Evolutionary conservation across 1,140 invertebrate genomes (phyloP).

Genomic region (Drosophila arawakana): DNA sequence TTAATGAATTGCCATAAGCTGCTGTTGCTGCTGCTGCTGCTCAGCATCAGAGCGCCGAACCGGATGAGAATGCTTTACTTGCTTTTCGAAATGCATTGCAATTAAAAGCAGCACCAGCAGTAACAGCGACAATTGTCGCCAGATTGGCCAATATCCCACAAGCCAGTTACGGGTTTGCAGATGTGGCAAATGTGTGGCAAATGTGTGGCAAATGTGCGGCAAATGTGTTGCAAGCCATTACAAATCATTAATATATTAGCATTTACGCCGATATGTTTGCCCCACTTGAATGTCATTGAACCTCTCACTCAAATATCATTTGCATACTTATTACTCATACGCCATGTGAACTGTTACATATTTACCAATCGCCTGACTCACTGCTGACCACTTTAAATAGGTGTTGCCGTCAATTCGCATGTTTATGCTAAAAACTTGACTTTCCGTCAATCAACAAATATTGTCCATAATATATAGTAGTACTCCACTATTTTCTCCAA

Average conservation of each 20-base stretch:
- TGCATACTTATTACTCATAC: conserved; percentile 48
- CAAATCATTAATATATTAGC: conserved; percentile 75
- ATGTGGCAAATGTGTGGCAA: conserved; percentile 21
- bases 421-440: conserved; percentile 62
- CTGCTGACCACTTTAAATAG: conserved; percentile 13
- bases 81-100: conserved; percentile 58
- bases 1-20: conserved; percentile 71
- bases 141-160: conserved; percentile 56
- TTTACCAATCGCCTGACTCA: conserved; percentile 34
- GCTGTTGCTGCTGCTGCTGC: conserved; percentile 21
- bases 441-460: conserved; percentile 16
- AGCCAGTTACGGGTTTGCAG: conserved; percentile 36
- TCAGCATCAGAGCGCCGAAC: conserved; percentile 66
- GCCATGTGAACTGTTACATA: conserved; percentile 46
- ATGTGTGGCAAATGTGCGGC: conserved; percentile 9
- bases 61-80: conserved; percentile 75
- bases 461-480: conserved; percentile 3
- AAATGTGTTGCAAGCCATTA: conserved; percentile 66
- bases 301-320: conserved; percentile 3
- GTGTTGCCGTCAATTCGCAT: conserved; percentile 58
- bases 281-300: conserved; percentile 69
- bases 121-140: conserved; percentile 65
- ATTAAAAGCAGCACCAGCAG: conserved; percentile 61
- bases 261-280: conserved; percentile 50
- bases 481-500: conserved; percentile 53